Conservation (phyloP, 2,797 vertebrate species). For the Acanthopagrus latus region DNA sequence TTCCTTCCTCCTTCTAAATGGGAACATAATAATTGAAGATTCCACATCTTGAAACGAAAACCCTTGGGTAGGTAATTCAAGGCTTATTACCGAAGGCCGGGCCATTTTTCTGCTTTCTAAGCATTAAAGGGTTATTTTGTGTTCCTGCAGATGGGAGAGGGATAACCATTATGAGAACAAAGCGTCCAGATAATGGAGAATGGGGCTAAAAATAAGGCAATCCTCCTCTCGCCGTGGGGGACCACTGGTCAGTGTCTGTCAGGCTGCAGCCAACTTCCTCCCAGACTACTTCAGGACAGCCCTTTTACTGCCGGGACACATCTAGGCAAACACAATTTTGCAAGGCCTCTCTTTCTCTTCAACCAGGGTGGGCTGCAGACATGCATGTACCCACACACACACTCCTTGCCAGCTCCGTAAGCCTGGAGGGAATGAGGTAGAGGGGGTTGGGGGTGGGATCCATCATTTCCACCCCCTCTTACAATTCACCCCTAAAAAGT, state of each 20-base stretch:
- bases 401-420: too few relatives aligned
- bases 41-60: slow-evolving; percentile 90
- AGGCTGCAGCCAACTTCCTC: slow-evolving; percentile 68
- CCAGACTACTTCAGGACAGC: slow-evolving; percentile 60
- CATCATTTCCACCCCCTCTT: too few relatives aligned
- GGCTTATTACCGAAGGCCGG: slow-evolving; percentile 88
- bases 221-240: slow-evolving; percentile 75
- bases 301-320: slow-evolving; percentile 45
- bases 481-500: too few relatives aligned
- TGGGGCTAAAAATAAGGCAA: slow-evolving; percentile 84
- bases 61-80: slow-evolving; percentile 90
- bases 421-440: too few relatives aligned
- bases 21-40: slow-evolving; percentile 90
- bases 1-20: slow-evolving; percentile 84
- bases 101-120: slow-evolving; percentile 89
- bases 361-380: slow-evolving; percentile 66
- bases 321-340: slow-evolving; percentile 49
- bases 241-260: slow-evolving; percentile 80
- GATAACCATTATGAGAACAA: slow-evolving; percentile 90
- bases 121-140: slow-evolving; percentile 92
- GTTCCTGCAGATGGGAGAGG: slow-evolving; percentile 88
- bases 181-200: slow-evolving; percentile 87
- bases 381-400: slow-evolving; percentile 23
- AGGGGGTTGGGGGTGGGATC: too few relatives aligned
- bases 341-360: slow-evolving; percentile 43